Evolutionary conservation across 2,888 invertebrate genomes (phyloP), one percentile per base, ranked within the genome.

Genomic region (Gonocerus acuteangulatus): DNA sequence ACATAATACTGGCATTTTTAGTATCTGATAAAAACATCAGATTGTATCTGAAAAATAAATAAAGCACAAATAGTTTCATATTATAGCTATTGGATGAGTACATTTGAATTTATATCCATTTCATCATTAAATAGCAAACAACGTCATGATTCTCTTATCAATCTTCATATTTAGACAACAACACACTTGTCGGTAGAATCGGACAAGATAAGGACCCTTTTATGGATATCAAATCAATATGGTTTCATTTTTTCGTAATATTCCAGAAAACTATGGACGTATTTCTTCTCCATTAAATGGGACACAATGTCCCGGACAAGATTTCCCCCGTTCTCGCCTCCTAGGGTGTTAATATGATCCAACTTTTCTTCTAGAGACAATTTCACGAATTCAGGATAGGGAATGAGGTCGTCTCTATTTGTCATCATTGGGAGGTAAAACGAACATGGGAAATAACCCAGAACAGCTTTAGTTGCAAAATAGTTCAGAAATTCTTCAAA

Each of bases 371-470:
- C 54, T 6, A 45, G 27, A 4, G 19, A 23, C 6, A 47, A 0
- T 1, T 45, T 51, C 7, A n/a, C 27, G 18, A 19, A 49, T 15
- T 51, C 36, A 19, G 18, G 9, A n/a, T 9, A 39, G 3, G n/a
- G 7, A 3, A 39, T 11, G 39, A 39, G 4, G 4, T 39, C 39
- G 3, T 39, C 39, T n/a, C 9, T 2, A 13, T 1, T 2, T 2
- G 22, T 0, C 65, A 68, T 62, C 48, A 63, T 45, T 1, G 67
- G 67, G 7, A 67, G 15, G 27, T 66, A 69, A 18, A 65, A 67
- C 19, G 58, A 36, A 15, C 49, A 60, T 1, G 51, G 61, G 1
- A 58, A n/a, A 45, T 65, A 65, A 2, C 67, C 67, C 39, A 59
- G 65, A 7, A 68, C 19, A 1, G 65, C 63, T 48, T 61, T 64